A percentile compares a stretch with the other conserved stretches of the same genome.
Conservation (phyloP, 2,113 vertebrate species). For the Tachysurus vachellii region DNA sequence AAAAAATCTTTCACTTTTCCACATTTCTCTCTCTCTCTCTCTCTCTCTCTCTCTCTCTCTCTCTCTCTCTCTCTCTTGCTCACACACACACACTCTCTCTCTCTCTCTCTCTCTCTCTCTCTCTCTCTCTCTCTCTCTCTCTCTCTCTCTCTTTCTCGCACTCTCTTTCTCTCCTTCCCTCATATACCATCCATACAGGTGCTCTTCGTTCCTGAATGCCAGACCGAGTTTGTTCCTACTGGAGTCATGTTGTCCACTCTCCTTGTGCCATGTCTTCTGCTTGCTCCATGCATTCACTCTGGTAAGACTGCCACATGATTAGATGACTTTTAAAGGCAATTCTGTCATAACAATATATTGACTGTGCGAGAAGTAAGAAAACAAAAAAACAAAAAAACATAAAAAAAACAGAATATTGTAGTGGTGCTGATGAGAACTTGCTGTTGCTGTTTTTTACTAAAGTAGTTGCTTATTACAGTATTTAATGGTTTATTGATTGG, state of each 20-base stretch:
- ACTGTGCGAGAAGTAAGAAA: neutral
- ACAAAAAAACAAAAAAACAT: no score
- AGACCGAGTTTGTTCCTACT: slow-evolving; percentile 23
- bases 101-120: neutral
- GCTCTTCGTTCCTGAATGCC: slow-evolving; percentile 32
- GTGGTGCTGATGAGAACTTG: neutral
- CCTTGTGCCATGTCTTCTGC: slow-evolving; percentile 57
- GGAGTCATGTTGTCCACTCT: slow-evolving; percentile 66
- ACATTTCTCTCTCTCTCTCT: no score
- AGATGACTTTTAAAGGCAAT: neutral
- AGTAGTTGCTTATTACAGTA: neutral
- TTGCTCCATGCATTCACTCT: slow-evolving; percentile 59
- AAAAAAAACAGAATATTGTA: neutral
- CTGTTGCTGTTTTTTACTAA: neutral
- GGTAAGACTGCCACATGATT: slow-evolving; percentile 60
- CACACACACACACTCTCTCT: neutral
- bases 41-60: neutral
- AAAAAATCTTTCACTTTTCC: neutral
- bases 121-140: neutral
- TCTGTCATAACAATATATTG: neutral
- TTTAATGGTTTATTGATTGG: neutral
- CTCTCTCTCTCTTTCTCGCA: neutral
- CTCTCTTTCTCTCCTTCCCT: slow-evolving; percentile 2
- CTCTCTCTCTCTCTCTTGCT: neutral
- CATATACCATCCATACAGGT: slow-evolving; percentile 22